These are phyloP conservation scores for Tinea semifulvella DNA, from an alignment of 2,888 invertebrate species.

Conservation along the genomic window DNA sequence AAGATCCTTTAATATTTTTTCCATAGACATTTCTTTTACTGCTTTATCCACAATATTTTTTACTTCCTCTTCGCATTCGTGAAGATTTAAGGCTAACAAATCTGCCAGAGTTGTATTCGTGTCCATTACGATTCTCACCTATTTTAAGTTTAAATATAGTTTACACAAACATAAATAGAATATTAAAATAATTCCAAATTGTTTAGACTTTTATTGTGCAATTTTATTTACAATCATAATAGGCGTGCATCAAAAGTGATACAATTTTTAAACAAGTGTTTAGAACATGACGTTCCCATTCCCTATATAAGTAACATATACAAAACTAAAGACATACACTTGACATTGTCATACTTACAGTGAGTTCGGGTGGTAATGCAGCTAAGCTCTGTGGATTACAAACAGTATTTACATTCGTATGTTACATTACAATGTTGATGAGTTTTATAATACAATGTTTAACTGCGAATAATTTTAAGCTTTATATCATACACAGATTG, in stretches of 20 bases:
- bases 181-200: too few relatives aligned
- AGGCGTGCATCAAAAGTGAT: too few relatives aligned
- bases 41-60: conserved; percentile 98
- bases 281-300: too few relatives aligned
- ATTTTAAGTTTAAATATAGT: too few relatives aligned
- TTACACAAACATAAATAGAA: too few relatives aligned
- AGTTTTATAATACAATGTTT: too few relatives aligned
- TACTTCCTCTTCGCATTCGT: conserved; percentile 97
- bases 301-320: too few relatives aligned
- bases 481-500: too few relatives aligned
- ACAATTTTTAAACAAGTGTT: too few relatives aligned
- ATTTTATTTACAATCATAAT: too few relatives aligned
- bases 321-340: neutral
- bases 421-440: conserved; percentile 4
- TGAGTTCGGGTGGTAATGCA: conserved; percentile 80
- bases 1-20: conserved; percentile 90
- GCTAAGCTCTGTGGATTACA: conserved; percentile 81
- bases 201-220: too few relatives aligned
- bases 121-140: conserved; percentile 96
- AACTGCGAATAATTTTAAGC: too few relatives aligned
- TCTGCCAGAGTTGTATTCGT: conserved; percentile 91
- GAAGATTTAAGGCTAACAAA: conserved; percentile 88
- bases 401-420: conserved; percentile 55
- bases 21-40: conserved; percentile 99
- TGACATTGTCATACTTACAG: conserved; percentile 70